Conservation (phyloP, 2,888 invertebrate genomes). For the Heliconius ethilla region DNA sequence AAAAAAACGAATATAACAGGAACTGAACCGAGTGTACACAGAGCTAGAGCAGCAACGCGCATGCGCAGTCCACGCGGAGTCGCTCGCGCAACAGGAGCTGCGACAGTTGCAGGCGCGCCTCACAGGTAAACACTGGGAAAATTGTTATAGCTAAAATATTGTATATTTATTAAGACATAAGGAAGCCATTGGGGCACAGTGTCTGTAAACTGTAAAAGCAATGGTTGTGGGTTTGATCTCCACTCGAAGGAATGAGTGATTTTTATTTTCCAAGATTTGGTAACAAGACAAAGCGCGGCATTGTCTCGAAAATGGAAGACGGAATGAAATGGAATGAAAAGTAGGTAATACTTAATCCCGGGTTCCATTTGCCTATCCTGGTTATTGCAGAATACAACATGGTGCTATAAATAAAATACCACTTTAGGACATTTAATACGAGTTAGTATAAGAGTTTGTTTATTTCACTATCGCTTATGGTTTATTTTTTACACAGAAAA, state of each 20-base stretch:
- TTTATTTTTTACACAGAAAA: no score
- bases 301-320: background rate
- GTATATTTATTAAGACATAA: no score
- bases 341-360: background rate
- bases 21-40: slow-evolving; percentile 73
- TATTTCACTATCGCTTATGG: no score
- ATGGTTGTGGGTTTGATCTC: no score
- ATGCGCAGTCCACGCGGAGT: slow-evolving; percentile 69
- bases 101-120: slow-evolving; percentile 70
- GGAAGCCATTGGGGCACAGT: no score
- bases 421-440: background rate
- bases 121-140: slow-evolving; percentile 50
- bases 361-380: background rate
- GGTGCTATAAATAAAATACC: background rate
- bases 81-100: slow-evolving; percentile 80
- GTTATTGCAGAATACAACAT: background rate
- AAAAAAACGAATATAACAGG: slow-evolving; percentile 58
- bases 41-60: slow-evolving; percentile 80
- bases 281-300: background rate
- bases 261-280: background rate
- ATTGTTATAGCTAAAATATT: background rate
- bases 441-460: no score
- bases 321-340: background rate
- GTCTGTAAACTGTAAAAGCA: no score
- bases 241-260: background rate